These are phyloP conservation scores for Bombus confusus DNA, from an alignment of 1,140 invertebrate species.

Conservation along the genomic window DNA sequence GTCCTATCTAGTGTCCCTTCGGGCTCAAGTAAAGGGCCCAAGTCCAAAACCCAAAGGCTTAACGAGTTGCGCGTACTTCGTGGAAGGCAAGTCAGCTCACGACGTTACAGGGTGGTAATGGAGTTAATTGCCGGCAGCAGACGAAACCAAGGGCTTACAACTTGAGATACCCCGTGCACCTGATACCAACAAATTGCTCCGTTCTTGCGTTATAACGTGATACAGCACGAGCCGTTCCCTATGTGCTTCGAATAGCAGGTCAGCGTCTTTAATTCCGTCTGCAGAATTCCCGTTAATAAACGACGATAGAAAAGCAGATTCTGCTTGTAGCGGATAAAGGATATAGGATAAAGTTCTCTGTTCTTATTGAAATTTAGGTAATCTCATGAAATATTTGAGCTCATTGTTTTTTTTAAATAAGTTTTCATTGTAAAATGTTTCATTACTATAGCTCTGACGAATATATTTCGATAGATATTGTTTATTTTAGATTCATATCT, in stretches of 20 bases:
- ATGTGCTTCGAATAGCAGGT: slow-evolving; percentile 49
- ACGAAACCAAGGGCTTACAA: slow-evolving; percentile 77
- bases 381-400: not conserved
- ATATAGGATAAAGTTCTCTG: not conserved
- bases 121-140: slow-evolving; percentile 79
- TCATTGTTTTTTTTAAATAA: no score
- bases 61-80: slow-evolving; percentile 76
- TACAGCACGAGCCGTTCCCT: slow-evolving; percentile 56
- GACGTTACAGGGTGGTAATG: slow-evolving; percentile 81
- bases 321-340: not conserved
- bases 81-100: slow-evolving; percentile 67
- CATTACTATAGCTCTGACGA: no score
- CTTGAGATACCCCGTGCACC: slow-evolving; percentile 78
- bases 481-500: no score
- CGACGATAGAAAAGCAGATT: not conserved
- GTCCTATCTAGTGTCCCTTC: slow-evolving; percentile 61
- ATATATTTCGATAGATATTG: no score
- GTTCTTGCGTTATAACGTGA: slow-evolving; percentile 73
- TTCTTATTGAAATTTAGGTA: not conserved
- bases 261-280: slow-evolving; percentile 46
- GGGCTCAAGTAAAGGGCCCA: slow-evolving; percentile 60
- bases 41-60: slow-evolving; percentile 77
- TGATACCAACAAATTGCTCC: slow-evolving; percentile 82
- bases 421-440: no score
- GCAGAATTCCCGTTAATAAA: slow-evolving; percentile 6